Percentiles rank a stretch among this genome's conserved stretches.
Evolutionary conservation across 2,797 vertebrate species (phyloP).

Genomic region (Tokudaia muenninki): DNA sequence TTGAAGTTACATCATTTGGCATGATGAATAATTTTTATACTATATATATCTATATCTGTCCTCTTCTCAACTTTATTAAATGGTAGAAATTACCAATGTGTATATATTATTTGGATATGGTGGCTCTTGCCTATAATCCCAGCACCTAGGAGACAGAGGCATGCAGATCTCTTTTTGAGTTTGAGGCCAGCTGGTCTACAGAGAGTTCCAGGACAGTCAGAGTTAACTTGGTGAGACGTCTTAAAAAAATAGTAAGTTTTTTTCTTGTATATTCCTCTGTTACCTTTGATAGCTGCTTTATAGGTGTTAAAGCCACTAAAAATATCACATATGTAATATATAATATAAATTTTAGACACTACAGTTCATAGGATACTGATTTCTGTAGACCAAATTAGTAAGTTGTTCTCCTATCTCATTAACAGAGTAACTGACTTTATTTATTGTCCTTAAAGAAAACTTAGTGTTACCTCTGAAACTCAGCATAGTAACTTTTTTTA

Average conservation of each 20-base stretch:
- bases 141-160: background rate
- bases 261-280: background rate
- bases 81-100: background rate
- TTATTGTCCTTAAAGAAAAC: conserved; percentile 49
- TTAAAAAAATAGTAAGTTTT: background rate
- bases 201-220: background rate
- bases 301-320: conserved; percentile 36
- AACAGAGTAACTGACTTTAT: conserved; percentile 59
- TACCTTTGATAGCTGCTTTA: conserved; percentile 26
- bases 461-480: conserved; percentile 56
- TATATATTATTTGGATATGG: background rate
- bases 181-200: background rate
- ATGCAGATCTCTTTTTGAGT: background rate
- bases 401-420: background rate
- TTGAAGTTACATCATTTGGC: conserved; percentile 26
- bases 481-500: background rate
- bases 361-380: conserved; percentile 12
- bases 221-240: background rate
- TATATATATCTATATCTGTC: background rate
- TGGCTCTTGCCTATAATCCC: background rate
- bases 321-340: background rate
- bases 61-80: background rate
- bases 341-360: background rate
- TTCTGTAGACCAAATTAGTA: conserved; percentile 50
- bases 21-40: background rate